Conservation (phyloP, 1,140 invertebrate genomes). For the Pissodes strobi region DNA sequence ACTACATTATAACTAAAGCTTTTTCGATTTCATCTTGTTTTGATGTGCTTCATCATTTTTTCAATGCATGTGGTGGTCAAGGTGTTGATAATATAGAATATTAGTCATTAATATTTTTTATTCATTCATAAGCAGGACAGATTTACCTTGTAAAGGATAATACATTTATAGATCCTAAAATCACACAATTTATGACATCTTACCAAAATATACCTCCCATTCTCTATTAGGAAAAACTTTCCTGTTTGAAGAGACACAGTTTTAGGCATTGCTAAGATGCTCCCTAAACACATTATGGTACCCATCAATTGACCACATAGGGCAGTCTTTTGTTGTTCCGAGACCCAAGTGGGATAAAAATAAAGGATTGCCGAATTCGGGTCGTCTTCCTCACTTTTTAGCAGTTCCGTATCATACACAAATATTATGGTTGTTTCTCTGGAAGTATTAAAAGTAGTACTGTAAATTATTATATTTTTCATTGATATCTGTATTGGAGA, state of each 20-base stretch:
- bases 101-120: too few relatives aligned
- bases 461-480: too few relatives aligned
- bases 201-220: slow-evolving; percentile 78
- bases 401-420: slow-evolving; percentile 80
- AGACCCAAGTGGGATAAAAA: slow-evolving; percentile 86
- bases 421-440: slow-evolving; percentile 89
- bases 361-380: slow-evolving; percentile 85
- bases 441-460: slow-evolving; percentile 33
- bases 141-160: not conserved
- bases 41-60: too few relatives aligned
- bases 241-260: slow-evolving; percentile 80
- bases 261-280: slow-evolving; percentile 72
- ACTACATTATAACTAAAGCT: too few relatives aligned
- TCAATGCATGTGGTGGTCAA: too few relatives aligned
- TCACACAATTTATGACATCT: slow-evolving; percentile 45
- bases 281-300: slow-evolving; percentile 74
- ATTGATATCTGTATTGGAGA: not conserved
- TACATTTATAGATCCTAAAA: not conserved
- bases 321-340: slow-evolving; percentile 76
- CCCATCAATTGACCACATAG: slow-evolving; percentile 83
- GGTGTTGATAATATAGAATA: too few relatives aligned
- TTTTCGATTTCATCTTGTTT: too few relatives aligned
- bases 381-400: slow-evolving; percentile 79
- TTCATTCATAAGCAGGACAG: too few relatives aligned
- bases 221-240: slow-evolving; percentile 79